Base-by-base conservation (phyloP, 2,888 invertebrate genomes). In the Lottia scabra region DNA sequence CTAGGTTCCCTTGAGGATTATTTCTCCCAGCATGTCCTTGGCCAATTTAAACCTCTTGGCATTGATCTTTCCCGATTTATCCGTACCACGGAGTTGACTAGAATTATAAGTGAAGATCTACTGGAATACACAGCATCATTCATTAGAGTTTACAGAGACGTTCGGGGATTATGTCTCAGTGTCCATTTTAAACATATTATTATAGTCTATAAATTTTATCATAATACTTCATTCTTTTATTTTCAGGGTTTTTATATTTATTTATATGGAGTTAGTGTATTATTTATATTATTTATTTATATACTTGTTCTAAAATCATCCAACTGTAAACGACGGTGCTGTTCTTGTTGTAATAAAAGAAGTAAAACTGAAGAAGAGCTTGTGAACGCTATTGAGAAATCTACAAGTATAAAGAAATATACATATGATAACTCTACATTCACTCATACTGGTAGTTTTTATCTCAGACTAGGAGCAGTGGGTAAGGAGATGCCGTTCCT, bases 301-400 rank as follows among this genome's bases (percentile, higher is more conserved):
- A 72, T 79, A n/a, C 86, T 82, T 77, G 73, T 87, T 56, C 76
- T 88, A 26, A 78, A 81, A 92, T 96, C 96, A 19, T 72, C 76
- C 45, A 78, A 79, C 26, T 68, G 65, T 63, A 56, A 56, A 56
- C 71, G 67, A 38, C 23, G 67, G 38, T 68, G 68, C 43, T 68
- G 70, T 10, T 70, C 71, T 12, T 64, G 69, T 43, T 38, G 38
- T 45, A 46, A 23, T n/a, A 70, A 71, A 48, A 72, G 62, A 65
- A 65, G 43, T 27, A 67, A 66, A 90, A 48, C 48, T 13, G 38
- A 65, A n/a, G 66, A 68, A 45, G 63, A 48, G 12, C 30, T 70
- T 43, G 46, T 70, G 5, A 46, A 46, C 10, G 65, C 70, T 13
- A 44, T 70, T 13, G 72, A 77, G 64, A 75, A 75, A 1, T 72